phyloP scores from a whole-genome alignment of 2,888 invertebrate genomes.

The Bombylius major region DNA sequence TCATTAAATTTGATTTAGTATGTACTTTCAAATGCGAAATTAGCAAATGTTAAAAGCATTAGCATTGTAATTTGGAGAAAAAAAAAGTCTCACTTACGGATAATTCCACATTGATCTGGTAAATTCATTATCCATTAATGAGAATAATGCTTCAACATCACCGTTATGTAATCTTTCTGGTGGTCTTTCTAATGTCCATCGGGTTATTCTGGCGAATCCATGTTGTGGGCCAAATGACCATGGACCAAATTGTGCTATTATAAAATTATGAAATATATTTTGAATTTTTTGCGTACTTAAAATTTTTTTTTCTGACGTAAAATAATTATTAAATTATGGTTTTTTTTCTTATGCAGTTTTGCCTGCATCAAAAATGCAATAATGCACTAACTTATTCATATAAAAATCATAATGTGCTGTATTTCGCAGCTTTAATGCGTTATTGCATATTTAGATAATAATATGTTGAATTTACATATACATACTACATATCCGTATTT shows the following conservation, averaged over 20 bases:
- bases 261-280: background rate
- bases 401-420: too few relatives aligned
- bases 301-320: background rate
- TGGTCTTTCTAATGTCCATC: slow-evolving; percentile 82
- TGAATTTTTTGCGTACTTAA: background rate
- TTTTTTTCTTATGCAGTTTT: too few relatives aligned
- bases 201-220: slow-evolving; percentile 86
- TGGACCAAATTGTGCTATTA: slow-evolving; percentile 81
- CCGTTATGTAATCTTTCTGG: slow-evolving; percentile 81
- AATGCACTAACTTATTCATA: background rate
- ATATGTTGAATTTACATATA: too few relatives aligned
- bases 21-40: too few relatives aligned
- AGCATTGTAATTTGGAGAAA: too few relatives aligned
- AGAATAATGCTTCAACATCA: slow-evolving; percentile 85
- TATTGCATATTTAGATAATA: too few relatives aligned
- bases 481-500: too few relatives aligned
- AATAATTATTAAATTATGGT: background rate
- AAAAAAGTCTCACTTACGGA: slow-evolving; percentile 49
- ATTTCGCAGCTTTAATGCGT: too few relatives aligned
- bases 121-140: slow-evolving; percentile 84
- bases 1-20: too few relatives aligned
- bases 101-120: slow-evolving; percentile 91
- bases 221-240: slow-evolving; percentile 94
- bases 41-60: too few relatives aligned
- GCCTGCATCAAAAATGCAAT: too few relatives aligned